Percentiles rank a stretch among this genome's conserved stretches.
Evolutionary conservation across 2,888 invertebrate genomes (phyloP).

Genomic region (Meandrusa payeni): DNA sequence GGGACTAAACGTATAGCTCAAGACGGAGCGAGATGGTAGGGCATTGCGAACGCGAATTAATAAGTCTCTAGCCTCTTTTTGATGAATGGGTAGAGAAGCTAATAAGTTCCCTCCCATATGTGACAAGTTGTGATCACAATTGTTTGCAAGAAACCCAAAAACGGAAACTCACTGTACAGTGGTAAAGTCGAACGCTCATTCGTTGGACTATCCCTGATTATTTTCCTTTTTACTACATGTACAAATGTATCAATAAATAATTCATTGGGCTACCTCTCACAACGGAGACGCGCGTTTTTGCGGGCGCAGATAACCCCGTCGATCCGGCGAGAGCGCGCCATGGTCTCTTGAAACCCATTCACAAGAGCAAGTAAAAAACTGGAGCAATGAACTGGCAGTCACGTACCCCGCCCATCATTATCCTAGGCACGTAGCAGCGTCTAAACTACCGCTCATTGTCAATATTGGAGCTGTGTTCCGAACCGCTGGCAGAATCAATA

Average conservation of each 20-base stretch:
- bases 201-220: too few relatives aligned
- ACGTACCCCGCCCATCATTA: constrained; percentile 71
- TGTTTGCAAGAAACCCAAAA: too few relatives aligned
- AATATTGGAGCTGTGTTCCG: constrained; percentile 70
- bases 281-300: constrained; percentile 42
- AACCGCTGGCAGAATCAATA: constrained; percentile 73
- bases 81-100: too few relatives aligned
- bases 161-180: too few relatives aligned
- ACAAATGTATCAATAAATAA: constrained; percentile 13
- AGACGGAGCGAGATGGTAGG: too few relatives aligned
- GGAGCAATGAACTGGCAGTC: constrained; percentile 76
- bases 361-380: constrained; percentile 76
- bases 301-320: constrained; percentile 52
- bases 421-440: constrained; percentile 68
- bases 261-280: constrained; percentile 34
- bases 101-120: too few relatives aligned
- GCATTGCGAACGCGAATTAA: too few relatives aligned
- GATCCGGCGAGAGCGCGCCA: constrained; percentile 39
- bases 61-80: too few relatives aligned
- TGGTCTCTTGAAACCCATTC: constrained; percentile 72
- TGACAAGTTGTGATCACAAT: too few relatives aligned
- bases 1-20: too few relatives aligned
- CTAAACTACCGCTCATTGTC: constrained; percentile 80
- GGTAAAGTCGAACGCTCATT: too few relatives aligned
- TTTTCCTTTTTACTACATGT: too few relatives aligned